Percentiles rank a stretch among this genome's conserved stretches.
These are phyloP conservation scores for Xiphorhynchus elegans DNA, from an alignment of 2,113 vertebrate species.

Conservation along the genomic window DNA sequence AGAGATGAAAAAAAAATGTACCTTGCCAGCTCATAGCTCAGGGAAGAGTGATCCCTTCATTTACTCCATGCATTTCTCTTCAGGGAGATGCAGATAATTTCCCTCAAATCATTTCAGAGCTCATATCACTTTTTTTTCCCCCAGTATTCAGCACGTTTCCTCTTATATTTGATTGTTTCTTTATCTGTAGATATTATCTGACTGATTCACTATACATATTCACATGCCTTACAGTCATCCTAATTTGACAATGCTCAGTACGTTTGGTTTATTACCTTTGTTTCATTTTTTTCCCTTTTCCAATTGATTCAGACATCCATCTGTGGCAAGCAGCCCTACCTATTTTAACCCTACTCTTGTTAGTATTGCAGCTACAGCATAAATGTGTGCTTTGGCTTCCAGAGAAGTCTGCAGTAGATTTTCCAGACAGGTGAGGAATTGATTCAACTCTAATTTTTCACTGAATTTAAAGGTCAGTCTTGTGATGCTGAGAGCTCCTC, in stretches of 20 bases:
- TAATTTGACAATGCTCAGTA: neutral
- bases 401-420: neutral
- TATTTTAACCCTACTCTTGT: neutral
- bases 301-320: neutral
- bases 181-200: neutral
- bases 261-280: neutral
- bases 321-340: neutral
- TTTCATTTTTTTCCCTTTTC: neutral
- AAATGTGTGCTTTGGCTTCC: neutral
- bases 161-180: neutral
- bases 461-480: constrained; percentile 30
- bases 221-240: neutral
- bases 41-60: neutral
- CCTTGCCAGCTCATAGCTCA: neutral
- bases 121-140: neutral
- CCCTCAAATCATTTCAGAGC: neutral
- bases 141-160: neutral
- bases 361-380: neutral
- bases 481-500: neutral
- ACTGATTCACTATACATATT: neutral
- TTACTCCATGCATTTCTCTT: neutral
- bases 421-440: neutral
- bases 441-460: neutral
- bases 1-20: neutral
- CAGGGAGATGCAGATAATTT: neutral